Base-by-base conservation (phyloP, 2,797 vertebrate species). In the Sardinella longiceps region DNA sequence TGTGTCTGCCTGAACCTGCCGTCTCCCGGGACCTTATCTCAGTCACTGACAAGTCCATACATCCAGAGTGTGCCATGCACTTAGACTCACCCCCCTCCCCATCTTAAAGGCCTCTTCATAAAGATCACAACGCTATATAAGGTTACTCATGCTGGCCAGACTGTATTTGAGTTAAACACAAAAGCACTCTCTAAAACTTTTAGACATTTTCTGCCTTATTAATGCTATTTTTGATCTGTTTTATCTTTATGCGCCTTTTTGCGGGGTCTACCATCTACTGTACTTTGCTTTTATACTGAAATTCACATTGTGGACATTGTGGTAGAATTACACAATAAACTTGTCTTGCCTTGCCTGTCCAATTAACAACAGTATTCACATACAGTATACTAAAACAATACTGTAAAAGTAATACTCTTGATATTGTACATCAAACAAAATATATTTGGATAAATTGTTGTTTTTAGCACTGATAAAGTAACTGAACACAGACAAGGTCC, bases 1-100 rank as follows among this genome's bases (percentile, higher is more conserved):
- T 43, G 84, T 84, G 84, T 81, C 85, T 56, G 85, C 81, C 88
- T 88, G 81, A 87, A 88, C 86, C 86, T 87, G 81, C 82, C 58
- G 2, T 86, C 87, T 83, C 88, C 58, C 0, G 85, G 88, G 88
- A 85, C 74, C 81, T 84, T 83, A 82, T 87, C 85, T 84, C 82
- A 82, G 83, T 88, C 77, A 85, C 84, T 84, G 84, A 87, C 84
- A 82, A 85, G 86, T 86, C 83, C 86, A 81, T 39, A 66, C 80
- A 15, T 80, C 58, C 48, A 74, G 39, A 12, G 81, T 48, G 7
- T 43, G 43, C 7, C 48, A 43, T 77, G 66, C 33, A 39, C 30
- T 74, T 15, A 39, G 66, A 20, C 33, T 7, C 15, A 23, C 70
- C 33, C 70, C 66, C 70, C 70, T 18, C 70, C 66, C 70, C 37